These are phyloP conservation scores for Synergus gifuensis DNA, from an alignment of 2,888 invertebrate species.

Conservation along the genomic window DNA sequence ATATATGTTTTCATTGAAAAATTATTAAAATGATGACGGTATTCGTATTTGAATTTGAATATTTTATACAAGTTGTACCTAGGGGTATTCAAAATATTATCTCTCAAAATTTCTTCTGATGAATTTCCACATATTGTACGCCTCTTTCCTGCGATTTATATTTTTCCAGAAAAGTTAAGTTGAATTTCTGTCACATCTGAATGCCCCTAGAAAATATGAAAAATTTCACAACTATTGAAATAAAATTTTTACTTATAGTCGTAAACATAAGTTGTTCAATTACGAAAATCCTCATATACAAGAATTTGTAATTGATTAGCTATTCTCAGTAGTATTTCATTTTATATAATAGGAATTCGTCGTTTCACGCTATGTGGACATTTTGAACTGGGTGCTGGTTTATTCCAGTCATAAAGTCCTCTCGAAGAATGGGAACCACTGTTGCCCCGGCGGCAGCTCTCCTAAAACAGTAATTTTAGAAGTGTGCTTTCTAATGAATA, in stretches of 20 bases:
- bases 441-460: conserved; percentile 82
- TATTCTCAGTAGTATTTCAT: conserved; percentile 51
- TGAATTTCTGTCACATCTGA: neutral
- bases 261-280: neutral
- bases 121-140: too few species aligned
- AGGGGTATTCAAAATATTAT: too few species aligned
- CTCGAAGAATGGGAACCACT: conserved; percentile 83
- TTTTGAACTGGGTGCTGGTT: conserved; percentile 75
- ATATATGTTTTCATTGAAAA: conserved; percentile 2
- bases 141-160: too few species aligned
- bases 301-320: neutral
- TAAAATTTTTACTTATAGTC: neutral
- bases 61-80: neutral
- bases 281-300: neutral
- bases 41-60: neutral
- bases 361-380: conserved; percentile 68
- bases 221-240: neutral
- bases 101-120: too few species aligned
- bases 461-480: conserved; percentile 79
- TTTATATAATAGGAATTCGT: conserved; percentile 55
- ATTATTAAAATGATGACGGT: neutral
- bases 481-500: conserved; percentile 49
- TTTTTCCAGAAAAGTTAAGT: too few species aligned
- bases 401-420: conserved; percentile 83
- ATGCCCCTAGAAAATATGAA: neutral